Evolutionary conservation across 1,140 invertebrate species (phyloP).

Genomic region (Gryon sp.): DNA sequence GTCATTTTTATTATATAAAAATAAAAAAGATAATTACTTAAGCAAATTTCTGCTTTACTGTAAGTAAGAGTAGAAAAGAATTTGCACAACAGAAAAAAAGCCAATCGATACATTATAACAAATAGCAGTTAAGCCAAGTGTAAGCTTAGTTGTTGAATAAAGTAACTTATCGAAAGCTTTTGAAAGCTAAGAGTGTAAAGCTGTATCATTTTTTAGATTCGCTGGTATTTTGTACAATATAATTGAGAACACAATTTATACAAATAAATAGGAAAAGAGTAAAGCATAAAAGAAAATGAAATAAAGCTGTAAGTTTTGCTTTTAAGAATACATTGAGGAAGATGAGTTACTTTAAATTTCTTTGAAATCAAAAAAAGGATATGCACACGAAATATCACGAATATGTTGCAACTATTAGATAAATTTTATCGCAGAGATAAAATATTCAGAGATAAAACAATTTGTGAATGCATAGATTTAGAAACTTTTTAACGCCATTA

Average conservation of each 20-base stretch:
- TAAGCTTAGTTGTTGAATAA: conserved; percentile 48
- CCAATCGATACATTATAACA: conserved; percentile 39
- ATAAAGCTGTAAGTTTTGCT: background rate
- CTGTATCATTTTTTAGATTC: conserved; percentile 23
- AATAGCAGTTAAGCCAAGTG: conserved; percentile 38
- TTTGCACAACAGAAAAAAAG: no score
- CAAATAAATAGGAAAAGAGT: conserved; percentile 11
- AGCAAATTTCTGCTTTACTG: no score
- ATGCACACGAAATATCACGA: no score
- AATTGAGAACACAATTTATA: conserved; percentile 19
- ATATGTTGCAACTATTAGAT: conserved; percentile 5
- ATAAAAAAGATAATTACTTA: no score
- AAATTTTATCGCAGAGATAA: conserved; percentile 18
- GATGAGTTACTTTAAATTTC: no score
- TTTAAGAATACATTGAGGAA: background rate
- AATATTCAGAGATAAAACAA: no score
- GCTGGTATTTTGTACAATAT: conserved; percentile 32
- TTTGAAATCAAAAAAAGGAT: no score
- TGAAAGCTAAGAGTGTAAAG: conserved; percentile 31
- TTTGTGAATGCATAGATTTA: no score
- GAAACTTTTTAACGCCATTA: conserved; percentile 16
- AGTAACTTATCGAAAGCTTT: conserved; percentile 56
- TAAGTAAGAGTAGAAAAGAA: no score
- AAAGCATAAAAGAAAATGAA: conserved; percentile 1
- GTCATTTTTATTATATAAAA: no score